Base-by-base conservation (phyloP, 2,888 invertebrate genomes). In the Melanostoma scalare region DNA sequence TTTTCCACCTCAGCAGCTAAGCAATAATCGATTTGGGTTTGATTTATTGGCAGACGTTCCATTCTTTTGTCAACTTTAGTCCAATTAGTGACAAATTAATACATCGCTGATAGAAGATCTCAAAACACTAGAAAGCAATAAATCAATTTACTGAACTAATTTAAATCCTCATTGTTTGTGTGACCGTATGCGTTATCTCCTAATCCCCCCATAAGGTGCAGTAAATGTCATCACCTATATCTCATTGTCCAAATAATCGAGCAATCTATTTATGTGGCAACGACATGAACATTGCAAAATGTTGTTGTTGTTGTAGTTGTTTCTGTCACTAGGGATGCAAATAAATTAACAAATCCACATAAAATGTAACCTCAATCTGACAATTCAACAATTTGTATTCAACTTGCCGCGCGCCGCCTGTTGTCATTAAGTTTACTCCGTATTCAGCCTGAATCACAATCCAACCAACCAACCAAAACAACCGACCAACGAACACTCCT, bases 321-420 rank as follows among this genome's bases (percentile, higher is more conserved):
- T 20, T 1, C 82, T 78, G 69, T 69, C 78, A 74, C 52, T 84
- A 78, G 50, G 78, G 78, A 84, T 78, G 78, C 60, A 63, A 69
- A 84, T 84, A 50, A 78, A 78, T 78, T 78, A 78, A 78, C 74
- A 78, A 84, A 77, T 69, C 63, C 69, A 78, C 78, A 84, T 69
- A 84, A 78, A 77, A 78, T 84, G 63, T 78, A 78, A 46, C 65
- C 69, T 74, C 65, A 63, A 65, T 58, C 78, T 73, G 77, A 77
- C 73, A 78, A 77, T 77, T 73, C 67, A 78, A 78, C 78, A 78
- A 78, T 84, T 84, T 74, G 78, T 84, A 71, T 84, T 77, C 73
- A 73, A 63, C 63, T 73, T 67, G 50, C 61, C 73, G 63, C 46
- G n/a, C 56, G 38, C 42, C 68, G 35, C 10, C 10, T 53, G 55